These are phyloP conservation scores for Erpobdella octoculata DNA, from an alignment of 2,888 invertebrate genomes.

Conservation along the genomic window DNA sequence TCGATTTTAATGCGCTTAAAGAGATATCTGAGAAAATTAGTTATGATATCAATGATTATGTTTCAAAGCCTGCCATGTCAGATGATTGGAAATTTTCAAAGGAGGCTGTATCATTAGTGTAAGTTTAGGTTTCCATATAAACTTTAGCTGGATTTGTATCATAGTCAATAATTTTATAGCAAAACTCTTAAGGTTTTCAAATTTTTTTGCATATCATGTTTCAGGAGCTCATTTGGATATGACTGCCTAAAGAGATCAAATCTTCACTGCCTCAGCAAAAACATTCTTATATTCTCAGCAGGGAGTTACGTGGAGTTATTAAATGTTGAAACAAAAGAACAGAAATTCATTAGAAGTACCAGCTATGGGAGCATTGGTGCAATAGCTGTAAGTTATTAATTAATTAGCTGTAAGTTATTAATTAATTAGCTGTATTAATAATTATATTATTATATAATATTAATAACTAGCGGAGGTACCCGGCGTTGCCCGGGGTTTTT, in stretches of 20 bases:
- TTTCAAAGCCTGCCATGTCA: neutral
- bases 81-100: neutral
- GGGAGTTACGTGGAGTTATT: slow-evolving; percentile 75
- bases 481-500: too few relatives aligned
- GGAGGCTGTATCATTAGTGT: neutral
- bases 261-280: slow-evolving; percentile 66
- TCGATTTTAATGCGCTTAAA: too few relatives aligned
- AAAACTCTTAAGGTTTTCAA: too few relatives aligned
- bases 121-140: too few relatives aligned
- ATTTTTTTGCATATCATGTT: neutral
- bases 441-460: too few relatives aligned
- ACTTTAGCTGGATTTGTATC: too few relatives aligned
- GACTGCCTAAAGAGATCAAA: slow-evolving; percentile 74
- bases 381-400: slow-evolving; percentile 60
- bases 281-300: slow-evolving; percentile 69
- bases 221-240: slow-evolving; percentile 76
- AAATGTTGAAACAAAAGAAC: slow-evolving; percentile 61
- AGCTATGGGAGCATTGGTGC: slow-evolving; percentile 75
- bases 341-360: slow-evolving; percentile 66
- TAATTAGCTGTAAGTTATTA: neutral
- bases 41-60: neutral
- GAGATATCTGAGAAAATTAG: too few relatives aligned
- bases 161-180: too few relatives aligned
- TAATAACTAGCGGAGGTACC: too few relatives aligned
- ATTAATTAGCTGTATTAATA: neutral